Base-by-base conservation (phyloP, 2,888 invertebrate genomes). In the Agrochola lychnidis region DNA sequence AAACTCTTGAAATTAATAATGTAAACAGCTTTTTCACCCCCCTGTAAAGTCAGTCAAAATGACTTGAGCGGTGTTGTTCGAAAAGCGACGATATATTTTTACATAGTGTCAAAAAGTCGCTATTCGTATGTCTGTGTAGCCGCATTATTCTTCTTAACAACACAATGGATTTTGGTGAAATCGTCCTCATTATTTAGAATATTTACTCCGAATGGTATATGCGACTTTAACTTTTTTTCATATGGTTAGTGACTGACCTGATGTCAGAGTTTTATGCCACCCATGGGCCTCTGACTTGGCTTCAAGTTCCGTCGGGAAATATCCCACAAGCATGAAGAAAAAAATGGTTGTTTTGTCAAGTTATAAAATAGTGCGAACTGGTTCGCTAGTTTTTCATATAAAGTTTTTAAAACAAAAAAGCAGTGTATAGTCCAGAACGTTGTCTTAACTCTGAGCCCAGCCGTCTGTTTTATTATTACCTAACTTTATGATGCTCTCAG, bases 401-500 rank as follows among this genome's bases (percentile, higher is more conserved):
- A 68, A 56, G 36, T 68, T 40, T 57, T 40, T 19, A 4, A 40
- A 57, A 40, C 40, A 70, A 53, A 14, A 40, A 53, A 51, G 25
- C 19, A n/a, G 36, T 36, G 14, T 36, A 12, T 4, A 59, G 2
- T 6, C 22, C 10, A 42, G 42, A 14, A 2, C 14, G 1, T 36
- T 5, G 6, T 9, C 22, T 45, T 36, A 56, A 12, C 25, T 45
- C 3, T 4, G 10, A 67, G 57, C 19, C 42, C 9, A 48, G 12
- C 4, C 40, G 3, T 16, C 69, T 36, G 4, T 25, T 70, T 76
- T 19, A 22, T 69, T 36, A 79, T 51, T 67, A 36, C 19, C 14
- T 14, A 36, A 53, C 68, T 22, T 61, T 61, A 68, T 36, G 5
- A 7, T 0, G 45, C 61, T 36, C 79, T 70, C 79, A 4, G 36